phyloP scores from a whole-genome alignment of 2,888 invertebrate genomes.

The Coremacera marginata region DNA sequence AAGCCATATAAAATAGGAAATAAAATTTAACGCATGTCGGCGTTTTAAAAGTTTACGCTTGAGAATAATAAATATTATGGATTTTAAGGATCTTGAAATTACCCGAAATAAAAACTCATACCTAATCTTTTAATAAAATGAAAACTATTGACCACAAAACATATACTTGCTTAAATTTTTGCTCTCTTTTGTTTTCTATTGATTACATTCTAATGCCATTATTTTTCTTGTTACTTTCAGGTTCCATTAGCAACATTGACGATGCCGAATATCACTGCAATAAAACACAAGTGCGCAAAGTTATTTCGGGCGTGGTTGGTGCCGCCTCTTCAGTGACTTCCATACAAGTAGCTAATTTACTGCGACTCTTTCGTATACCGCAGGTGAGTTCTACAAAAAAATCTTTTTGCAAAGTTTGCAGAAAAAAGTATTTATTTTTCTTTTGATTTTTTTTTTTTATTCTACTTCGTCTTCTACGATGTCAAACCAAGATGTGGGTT shows the following conservation, averaged over 20 bases:
- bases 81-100: not conserved
- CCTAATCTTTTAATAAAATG: not conserved
- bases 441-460: not conserved
- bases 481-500: too few species aligned
- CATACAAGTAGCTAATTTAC: conserved; percentile 93
- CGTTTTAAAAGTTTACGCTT: too few species aligned
- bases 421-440: not conserved
- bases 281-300: conserved; percentile 85
- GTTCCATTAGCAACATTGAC: conserved; percentile 94
- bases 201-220: not conserved
- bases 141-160: not conserved
- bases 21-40: too few species aligned
- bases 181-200: not conserved
- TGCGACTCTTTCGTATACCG: conserved; percentile 93
- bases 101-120: not conserved
- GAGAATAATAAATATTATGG: too few species aligned
- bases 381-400: conserved; percentile 69
- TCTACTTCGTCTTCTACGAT: too few species aligned
- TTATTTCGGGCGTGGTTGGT: conserved; percentile 89
- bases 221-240: conserved; percentile 69
- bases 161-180: conserved; percentile 30
- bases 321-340: conserved; percentile 95
- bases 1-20: too few species aligned
- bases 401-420: not conserved
- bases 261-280: conserved; percentile 88